Percentiles rank a stretch among this genome's conserved stretches.
These are phyloP conservation scores for Ormyrus labotus DNA, from an alignment of 2,888 invertebrate species.

Conservation along the genomic window DNA sequence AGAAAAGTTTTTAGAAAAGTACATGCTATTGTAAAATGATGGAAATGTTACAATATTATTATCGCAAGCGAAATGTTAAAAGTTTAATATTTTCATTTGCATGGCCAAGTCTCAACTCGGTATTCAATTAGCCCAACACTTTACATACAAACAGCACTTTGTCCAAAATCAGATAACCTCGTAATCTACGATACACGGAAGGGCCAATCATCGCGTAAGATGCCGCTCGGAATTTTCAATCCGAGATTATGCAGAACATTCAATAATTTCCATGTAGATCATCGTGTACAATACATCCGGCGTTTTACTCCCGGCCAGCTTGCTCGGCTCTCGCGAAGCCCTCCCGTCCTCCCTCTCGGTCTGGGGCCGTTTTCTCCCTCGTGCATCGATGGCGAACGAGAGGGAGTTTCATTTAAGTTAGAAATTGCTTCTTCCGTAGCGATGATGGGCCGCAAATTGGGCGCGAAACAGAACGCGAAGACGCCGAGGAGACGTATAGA, in stretches of 20 bases:
- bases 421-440: slow-evolving; percentile 76
- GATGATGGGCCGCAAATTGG: slow-evolving; percentile 76
- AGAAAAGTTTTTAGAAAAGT: no score
- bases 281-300: slow-evolving; percentile 35
- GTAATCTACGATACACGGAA: no score
- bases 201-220: no score
- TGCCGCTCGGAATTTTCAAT: not conserved
- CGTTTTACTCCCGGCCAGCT: slow-evolving; percentile 19
- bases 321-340: not conserved
- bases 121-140: not conserved
- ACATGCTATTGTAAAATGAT: no score
- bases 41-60: no score
- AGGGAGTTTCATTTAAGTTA: slow-evolving; percentile 75
- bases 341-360: not conserved
- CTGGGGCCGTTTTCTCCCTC: slow-evolving; percentile 15
- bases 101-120: no score
- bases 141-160: not conserved
- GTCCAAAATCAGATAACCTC: no score
- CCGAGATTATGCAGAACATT: slow-evolving; percentile 11
- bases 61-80: no score
- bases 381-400: slow-evolving; percentile 62
- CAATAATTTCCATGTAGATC: slow-evolving; percentile 31
- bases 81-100: no score
- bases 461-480: slow-evolving; percentile 72
- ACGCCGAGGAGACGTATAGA: slow-evolving; percentile 58